A percentile compares a stretch with the other conserved stretches of the same genome.
phyloP scores from a whole-genome alignment of 2,888 invertebrate genomes.

The Leptinotarsa peninsularis region DNA sequence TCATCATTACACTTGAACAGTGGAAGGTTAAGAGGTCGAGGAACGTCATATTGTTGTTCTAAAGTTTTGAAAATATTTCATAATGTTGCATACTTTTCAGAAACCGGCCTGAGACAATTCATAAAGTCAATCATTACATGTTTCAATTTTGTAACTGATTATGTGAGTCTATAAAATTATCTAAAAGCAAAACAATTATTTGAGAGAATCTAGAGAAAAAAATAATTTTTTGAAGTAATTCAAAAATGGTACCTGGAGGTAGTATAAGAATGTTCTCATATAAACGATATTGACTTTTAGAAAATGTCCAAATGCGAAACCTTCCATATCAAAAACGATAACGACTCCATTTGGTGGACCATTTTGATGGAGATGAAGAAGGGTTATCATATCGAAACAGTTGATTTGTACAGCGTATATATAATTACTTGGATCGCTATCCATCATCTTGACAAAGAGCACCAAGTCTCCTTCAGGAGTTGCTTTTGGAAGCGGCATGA shows the following conservation, averaged over 20 bases:
- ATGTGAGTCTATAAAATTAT: too few species aligned
- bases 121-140: too few species aligned
- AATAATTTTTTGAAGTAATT: background rate
- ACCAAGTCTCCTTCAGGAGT: constrained; percentile 56
- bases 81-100: too few species aligned
- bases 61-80: too few species aligned
- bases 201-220: too few species aligned
- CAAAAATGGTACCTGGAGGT: constrained; percentile 70
- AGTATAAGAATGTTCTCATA: constrained; percentile 77
- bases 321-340: constrained; percentile 75
- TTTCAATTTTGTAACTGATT: too few species aligned
- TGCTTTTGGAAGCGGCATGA: constrained; percentile 49
- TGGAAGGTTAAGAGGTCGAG: too few species aligned
- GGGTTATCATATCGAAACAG: constrained; percentile 71
- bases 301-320: constrained; percentile 73
- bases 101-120: too few species aligned
- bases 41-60: too few species aligned
- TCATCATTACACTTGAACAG: too few species aligned
- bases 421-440: constrained; percentile 72
- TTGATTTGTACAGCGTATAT: constrained; percentile 69
- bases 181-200: too few species aligned
- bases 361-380: constrained; percentile 69
- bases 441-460: constrained; percentile 61
- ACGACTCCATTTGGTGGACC: constrained; percentile 72
- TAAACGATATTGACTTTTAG: constrained; percentile 73